Percentiles rank a stretch among this genome's conserved stretches.
These are phyloP conservation scores for Aphodius sticticus DNA, from an alignment of 2,888 invertebrate species.

Conservation along the genomic window DNA sequence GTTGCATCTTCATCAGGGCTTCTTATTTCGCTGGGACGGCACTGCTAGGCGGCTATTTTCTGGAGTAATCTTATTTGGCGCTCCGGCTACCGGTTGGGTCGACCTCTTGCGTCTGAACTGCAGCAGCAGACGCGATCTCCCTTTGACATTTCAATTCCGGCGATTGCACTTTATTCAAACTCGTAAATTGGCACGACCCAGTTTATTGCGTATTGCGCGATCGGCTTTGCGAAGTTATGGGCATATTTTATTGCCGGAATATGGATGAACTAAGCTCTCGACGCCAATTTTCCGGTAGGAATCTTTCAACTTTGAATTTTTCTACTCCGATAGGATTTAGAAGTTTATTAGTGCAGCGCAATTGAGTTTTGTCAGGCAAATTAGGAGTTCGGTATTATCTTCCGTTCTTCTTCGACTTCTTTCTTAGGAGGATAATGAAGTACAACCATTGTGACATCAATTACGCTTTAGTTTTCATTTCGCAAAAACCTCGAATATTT, in stretches of 20 bases:
- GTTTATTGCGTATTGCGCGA: background rate
- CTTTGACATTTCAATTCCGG: conserved; percentile 4
- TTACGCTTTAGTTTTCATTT: too few species aligned
- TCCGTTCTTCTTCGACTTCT: background rate
- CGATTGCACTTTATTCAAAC: conserved; percentile 4
- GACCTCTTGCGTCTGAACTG: background rate
- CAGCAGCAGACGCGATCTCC: background rate
- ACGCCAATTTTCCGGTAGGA: background rate
- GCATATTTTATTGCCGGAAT: background rate
- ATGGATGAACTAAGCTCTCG: background rate
- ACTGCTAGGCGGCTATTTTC: background rate
- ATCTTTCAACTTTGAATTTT: background rate
- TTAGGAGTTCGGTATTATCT: background rate
- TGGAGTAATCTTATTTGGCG: background rate
- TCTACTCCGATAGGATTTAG: background rate
- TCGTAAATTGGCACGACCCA: background rate
- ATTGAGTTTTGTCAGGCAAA: background rate
- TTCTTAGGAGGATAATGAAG: background rate
- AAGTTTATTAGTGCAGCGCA: background rate
- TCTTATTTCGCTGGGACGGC: background rate
- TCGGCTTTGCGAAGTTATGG: conserved; percentile 4
- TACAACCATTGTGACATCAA: too few species aligned
- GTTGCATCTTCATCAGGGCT: background rate
- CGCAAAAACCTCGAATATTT: too few species aligned
- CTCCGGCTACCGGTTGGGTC: background rate